phyloP scores from a whole-genome alignment of 2,888 invertebrate genomes.

The Volucella bombylans region DNA sequence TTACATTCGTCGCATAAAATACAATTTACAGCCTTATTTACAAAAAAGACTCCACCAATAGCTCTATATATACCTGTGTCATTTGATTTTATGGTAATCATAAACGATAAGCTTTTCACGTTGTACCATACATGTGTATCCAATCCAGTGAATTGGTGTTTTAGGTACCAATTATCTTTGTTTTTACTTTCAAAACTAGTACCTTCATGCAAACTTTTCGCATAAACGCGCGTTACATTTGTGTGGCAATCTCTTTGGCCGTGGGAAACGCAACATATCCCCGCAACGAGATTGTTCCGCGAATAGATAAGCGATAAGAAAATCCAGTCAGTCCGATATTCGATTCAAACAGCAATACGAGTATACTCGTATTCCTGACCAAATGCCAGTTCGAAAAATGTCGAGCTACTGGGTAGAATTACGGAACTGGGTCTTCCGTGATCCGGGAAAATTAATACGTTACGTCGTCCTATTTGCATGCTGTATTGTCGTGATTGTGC shows the following conservation, averaged over 20 bases:
- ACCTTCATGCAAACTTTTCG: background rate
- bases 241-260: conserved; percentile 20
- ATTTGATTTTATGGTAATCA: conserved; percentile 59
- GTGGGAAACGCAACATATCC: conserved; percentile 63
- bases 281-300: conserved; percentile 70
- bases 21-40: conserved; percentile 45
- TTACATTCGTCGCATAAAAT: background rate
- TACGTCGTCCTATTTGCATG: conserved; percentile 84
- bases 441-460: conserved; percentile 84
- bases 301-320: conserved; percentile 49
- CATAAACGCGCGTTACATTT: background rate
- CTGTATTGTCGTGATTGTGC: conserved; percentile 84
- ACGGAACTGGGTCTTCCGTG: conserved; percentile 80
- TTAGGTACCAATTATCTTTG: background rate
- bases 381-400: conserved; percentile 51
- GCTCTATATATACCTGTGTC: conserved; percentile 29
- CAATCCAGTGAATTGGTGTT: background rate
- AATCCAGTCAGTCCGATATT: conserved; percentile 21
- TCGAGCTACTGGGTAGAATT: conserved; percentile 80
- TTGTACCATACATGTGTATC: conserved; percentile 25
- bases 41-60: conserved; percentile 10
- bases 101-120: conserved; percentile 31
- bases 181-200: background rate
- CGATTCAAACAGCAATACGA: conserved; percentile 15
- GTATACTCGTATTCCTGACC: too few relatives aligned